phyloP scores from a whole-genome alignment of 2,888 invertebrate genomes.

The Neelides folsomi region DNA sequence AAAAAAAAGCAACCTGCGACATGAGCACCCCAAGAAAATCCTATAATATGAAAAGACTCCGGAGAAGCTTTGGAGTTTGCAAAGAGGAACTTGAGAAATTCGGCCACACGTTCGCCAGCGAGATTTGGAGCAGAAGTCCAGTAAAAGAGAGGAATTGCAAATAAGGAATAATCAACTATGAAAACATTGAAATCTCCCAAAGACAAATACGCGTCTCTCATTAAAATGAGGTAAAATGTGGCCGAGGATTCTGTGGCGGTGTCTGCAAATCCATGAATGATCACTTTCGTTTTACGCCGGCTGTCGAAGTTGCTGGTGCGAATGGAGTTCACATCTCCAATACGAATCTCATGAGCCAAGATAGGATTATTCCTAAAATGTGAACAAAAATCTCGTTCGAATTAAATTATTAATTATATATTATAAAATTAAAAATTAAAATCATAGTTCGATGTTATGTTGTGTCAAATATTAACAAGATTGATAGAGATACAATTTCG shows the following conservation, averaged over 20 bases:
- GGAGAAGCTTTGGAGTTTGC: slow-evolving; percentile 1
- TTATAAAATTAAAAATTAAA: background rate
- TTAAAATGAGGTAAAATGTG: slow-evolving; percentile 11
- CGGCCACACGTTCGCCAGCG: slow-evolving; percentile 4
- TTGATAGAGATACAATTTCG: too few relatives aligned
- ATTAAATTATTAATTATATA: background rate
- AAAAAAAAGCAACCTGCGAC: background rate
- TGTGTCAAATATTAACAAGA: too few relatives aligned
- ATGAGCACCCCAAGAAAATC: slow-evolving; percentile 24
- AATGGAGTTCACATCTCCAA: slow-evolving; percentile 15
- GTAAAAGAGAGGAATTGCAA: slow-evolving; percentile 18
- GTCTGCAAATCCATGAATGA: slow-evolving; percentile 23
- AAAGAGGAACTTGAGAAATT: slow-evolving; percentile 7
- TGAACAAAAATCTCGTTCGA: background rate
- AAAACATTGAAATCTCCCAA: slow-evolving; percentile 23
- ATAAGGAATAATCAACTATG: slow-evolving; percentile 19
- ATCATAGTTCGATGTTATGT: too few relatives aligned
- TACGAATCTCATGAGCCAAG: slow-evolving; percentile 24
- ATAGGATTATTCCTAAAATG: slow-evolving; percentile 16
- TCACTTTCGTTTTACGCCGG: slow-evolving; percentile 18
- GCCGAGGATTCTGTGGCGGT: slow-evolving; percentile 19
- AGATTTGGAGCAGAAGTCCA: slow-evolving; percentile 8
- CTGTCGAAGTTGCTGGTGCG: slow-evolving; percentile 18
- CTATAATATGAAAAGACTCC: slow-evolving; percentile 21
- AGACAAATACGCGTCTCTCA: slow-evolving; percentile 19